These are phyloP conservation scores for Zosterops hypoxanthus DNA, from an alignment of 2,113 vertebrate species.

Conservation along the genomic window DNA sequence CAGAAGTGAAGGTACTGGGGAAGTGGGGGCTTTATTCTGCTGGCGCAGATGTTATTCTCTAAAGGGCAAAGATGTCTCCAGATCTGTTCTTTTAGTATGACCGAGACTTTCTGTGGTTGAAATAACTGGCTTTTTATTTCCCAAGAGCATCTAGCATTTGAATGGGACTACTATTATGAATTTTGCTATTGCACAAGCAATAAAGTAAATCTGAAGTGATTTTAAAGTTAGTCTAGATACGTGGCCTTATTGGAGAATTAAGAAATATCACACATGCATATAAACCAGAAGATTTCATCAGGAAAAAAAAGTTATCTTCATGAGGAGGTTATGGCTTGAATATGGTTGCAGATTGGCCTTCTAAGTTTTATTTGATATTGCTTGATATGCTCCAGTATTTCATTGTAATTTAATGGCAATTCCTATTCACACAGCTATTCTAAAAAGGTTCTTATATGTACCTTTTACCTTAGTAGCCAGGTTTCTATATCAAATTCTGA, in stretches of 20 bases:
- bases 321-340: background rate
- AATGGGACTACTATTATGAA: background rate
- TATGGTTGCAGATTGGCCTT: background rate
- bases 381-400: constrained; percentile 19
- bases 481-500: constrained; percentile 27
- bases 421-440: background rate
- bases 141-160: background rate
- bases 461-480: background rate
- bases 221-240: background rate
- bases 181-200: background rate
- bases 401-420: constrained; percentile 25
- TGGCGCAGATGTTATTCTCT: background rate
- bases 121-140: background rate
- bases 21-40: background rate
- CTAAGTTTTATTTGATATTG: constrained; percentile 27
- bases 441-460: constrained; percentile 25
- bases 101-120: background rate
- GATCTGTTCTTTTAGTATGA: background rate
- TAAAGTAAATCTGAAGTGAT: background rate
- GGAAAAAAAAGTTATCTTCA: background rate
- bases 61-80: background rate
- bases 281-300: background rate
- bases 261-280: background rate
- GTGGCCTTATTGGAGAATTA: background rate
- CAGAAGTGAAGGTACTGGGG: background rate